These are phyloP conservation scores for Pterocles burchelli DNA, from an alignment of 2,113 vertebrate genomes.

Conservation along the genomic window DNA sequence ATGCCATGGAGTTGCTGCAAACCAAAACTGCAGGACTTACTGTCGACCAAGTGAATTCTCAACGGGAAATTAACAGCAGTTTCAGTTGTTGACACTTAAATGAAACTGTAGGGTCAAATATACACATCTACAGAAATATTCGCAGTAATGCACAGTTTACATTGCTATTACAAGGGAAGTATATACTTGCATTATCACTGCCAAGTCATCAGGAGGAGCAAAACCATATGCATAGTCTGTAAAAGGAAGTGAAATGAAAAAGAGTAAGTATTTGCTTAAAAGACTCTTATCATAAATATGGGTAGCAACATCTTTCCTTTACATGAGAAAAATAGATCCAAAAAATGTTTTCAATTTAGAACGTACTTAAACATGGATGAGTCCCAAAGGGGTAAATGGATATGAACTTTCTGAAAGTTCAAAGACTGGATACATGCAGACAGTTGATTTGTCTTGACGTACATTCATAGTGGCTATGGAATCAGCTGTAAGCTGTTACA, in stretches of 20 bases:
- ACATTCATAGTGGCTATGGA: not conserved
- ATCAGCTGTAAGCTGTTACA: not conserved
- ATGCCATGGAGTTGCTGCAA: not conserved
- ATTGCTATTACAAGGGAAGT: not conserved
- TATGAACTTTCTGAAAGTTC: not conserved
- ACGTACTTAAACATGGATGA: not conserved
- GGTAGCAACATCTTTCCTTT: not conserved
- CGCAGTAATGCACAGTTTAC: not conserved
- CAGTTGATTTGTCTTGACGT: not conserved
- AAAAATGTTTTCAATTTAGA: not conserved
- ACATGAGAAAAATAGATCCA: not conserved
- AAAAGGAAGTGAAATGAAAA: not conserved
- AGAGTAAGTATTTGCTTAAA: not conserved
- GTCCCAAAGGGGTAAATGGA: not conserved
- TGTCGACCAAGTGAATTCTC: not conserved
- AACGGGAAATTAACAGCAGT: not conserved
- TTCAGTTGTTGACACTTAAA: not conserved
- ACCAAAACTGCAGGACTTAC: not conserved
- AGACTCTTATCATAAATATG: not conserved
- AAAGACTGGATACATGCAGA: not conserved
- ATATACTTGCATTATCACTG: not conserved
- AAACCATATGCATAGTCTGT: not conserved
- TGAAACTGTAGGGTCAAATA: not conserved
- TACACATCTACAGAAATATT: not conserved
- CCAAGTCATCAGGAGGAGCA: not conserved